Evolutionary conservation across 2,888 invertebrate species (phyloP), one percentile per base, ranked within the genome.

Genomic region (Linhomoeus sp.): DNA sequence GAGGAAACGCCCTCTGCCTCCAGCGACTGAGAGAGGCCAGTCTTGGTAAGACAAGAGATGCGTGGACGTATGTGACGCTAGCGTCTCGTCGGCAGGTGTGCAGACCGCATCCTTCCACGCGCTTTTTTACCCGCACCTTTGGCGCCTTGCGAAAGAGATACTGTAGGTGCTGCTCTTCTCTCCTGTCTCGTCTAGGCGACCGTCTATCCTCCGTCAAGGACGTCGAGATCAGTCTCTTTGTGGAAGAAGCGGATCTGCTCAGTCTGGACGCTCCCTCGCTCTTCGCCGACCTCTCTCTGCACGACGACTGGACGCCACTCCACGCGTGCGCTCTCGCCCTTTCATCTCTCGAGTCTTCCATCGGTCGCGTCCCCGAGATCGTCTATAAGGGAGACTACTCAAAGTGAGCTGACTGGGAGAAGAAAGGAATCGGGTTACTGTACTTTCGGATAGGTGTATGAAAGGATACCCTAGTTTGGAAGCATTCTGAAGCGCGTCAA

Each of bases 181-280:
- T 33, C 15, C 15, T 14, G 9, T 33, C 33, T 33, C 33, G 36
- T 14, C 24, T 47, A 2, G 15, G 36, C n/a, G 42, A 41, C 3
- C 7, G 33, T 3, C 26, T 50, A n/a, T n/a, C 14, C 22, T 37
- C 47, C n/a, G 39, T 50, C 29, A 19, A 17, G 19, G 42, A 47
- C 3, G 35, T 50, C 38, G 38, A 45, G 3, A 37, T 50, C 19
- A 17, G 37, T n/a, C 39, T 48, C 36, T 47, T 41, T 29, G 17
- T 33, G 2, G 25, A 25, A 25, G 48, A 47, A 2, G 15, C 9
- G 12, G 50, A 50, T 26, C 36, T 50, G 37, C 15, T 42, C 25
- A 40, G 39, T 19, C 26, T 49, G 47, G 47, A 49, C 35, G 24
- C 17, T 24, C 19, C 36, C 5, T 3, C 9, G 20, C 22, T 46